A percentile compares a stretch with the other conserved stretches of the same genome.
Conservation (phyloP, 1,140 invertebrate species). For the Calliopsis andreniformis region DNA sequence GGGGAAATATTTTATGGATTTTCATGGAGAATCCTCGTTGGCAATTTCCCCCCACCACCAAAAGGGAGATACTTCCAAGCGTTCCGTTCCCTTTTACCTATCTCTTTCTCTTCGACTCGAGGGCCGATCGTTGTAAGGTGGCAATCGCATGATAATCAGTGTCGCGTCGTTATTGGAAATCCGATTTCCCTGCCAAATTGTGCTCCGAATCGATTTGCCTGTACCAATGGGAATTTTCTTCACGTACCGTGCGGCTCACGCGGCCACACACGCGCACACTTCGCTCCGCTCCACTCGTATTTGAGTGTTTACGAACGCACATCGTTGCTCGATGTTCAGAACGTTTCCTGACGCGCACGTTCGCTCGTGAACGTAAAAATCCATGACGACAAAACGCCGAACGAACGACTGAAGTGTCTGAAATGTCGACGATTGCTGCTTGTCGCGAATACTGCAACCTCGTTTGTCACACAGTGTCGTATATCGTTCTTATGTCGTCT, state of each 20-base stretch:
- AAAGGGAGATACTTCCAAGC: constrained; percentile 19
- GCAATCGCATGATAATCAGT: constrained; percentile 65
- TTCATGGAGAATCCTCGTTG: constrained; percentile 47
- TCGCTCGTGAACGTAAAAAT: background rate
- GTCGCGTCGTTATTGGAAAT: constrained; percentile 66
- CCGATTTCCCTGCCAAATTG: constrained; percentile 66
- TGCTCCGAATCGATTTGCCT: constrained; percentile 58
- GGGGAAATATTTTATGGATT: constrained; percentile 58
- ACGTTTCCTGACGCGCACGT: background rate
- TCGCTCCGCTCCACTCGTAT: background rate
- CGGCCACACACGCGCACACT: background rate
- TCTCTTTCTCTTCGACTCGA: constrained; percentile 4
- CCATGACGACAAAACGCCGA: background rate
- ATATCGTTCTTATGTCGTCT: no score
- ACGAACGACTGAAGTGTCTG: background rate
- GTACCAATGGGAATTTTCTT: constrained; percentile 60
- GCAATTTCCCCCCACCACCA: constrained; percentile 25
- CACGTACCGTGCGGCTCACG: constrained; percentile 42
- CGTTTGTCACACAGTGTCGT: background rate
- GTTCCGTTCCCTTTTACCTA: background rate
- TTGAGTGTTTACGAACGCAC: constrained; percentile 19
- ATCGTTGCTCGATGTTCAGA: no score
- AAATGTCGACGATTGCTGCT: background rate
- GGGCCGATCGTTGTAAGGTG: constrained; percentile 50
- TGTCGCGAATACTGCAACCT: background rate